Evolutionary conservation across 2,113 vertebrate species (phyloP).

Genomic region (Oryzias curvinotus): DNA sequence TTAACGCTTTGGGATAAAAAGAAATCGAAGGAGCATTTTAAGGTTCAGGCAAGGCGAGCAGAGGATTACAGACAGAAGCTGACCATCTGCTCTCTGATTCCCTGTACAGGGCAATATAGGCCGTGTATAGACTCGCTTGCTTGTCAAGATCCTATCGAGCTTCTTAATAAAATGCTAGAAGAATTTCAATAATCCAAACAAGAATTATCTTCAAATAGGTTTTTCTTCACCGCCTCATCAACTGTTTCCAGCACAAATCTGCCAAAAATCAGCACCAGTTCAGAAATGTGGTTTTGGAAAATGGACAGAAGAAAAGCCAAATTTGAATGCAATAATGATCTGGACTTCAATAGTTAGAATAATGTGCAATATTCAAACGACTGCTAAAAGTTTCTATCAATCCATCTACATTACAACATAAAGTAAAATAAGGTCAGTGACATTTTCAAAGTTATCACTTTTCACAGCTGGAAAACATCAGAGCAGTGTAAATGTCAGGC

Average conservation of each 20-base stretch:
- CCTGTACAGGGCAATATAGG: slow-evolving; percentile 31
- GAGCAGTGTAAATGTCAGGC: no score
- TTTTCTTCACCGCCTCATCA: slow-evolving; percentile 3
- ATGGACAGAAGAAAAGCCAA: no score
- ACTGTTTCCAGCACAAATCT: neutral
- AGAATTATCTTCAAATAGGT: slow-evolving; percentile 32
- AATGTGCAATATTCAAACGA: no score
- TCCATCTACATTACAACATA: no score
- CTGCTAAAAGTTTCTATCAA: no score
- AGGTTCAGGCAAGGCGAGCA: slow-evolving; percentile 31
- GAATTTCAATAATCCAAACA: slow-evolving; percentile 41
- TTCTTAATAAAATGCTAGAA: slow-evolving; percentile 39
- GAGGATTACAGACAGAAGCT: slow-evolving; percentile 30
- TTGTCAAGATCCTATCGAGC: slow-evolving; percentile 28
- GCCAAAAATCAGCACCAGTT: neutral
- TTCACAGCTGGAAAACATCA: no score
- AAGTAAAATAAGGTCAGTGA: no score
- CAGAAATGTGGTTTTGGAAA: neutral
- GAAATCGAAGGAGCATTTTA: neutral
- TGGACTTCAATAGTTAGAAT: no score
- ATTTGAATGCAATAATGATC: no score
- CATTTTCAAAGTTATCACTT: no score
- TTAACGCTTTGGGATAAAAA: slow-evolving; percentile 7
- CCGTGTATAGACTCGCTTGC: slow-evolving; percentile 22
- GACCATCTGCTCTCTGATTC: slow-evolving; percentile 56